phyloP scores from a whole-genome alignment of 2,888 invertebrate species.

The Eumacrocentrus americanus region DNA sequence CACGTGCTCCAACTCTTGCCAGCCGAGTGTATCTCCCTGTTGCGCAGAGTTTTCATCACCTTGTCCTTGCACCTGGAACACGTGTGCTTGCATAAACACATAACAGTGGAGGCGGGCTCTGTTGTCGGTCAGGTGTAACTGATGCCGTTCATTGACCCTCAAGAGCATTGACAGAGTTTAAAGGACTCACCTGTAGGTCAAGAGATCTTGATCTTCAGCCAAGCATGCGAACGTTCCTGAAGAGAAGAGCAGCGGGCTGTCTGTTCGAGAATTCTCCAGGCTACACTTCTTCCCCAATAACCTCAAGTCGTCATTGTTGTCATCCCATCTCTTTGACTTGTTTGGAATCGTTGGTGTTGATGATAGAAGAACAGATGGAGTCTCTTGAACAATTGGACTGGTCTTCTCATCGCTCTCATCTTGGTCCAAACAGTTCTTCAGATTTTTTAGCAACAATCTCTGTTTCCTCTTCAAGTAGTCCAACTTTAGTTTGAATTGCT shows the following conservation, averaged over 20 bases:
- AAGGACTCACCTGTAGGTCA: conserved; percentile 46
- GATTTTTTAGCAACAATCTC: conserved; percentile 58
- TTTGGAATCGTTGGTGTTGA: conserved; percentile 19
- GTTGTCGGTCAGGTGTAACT: too few relatives aligned
- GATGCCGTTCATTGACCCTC: not conserved
- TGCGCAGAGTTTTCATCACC: conserved; percentile 46
- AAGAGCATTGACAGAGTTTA: not conserved
- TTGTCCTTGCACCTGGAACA: conserved; percentile 48
- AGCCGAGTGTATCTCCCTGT: conserved; percentile 50
- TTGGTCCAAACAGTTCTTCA: conserved; percentile 59
- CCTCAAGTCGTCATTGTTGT: conserved; percentile 41
- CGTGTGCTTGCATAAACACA: not conserved
- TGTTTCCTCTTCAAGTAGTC: conserved; percentile 72
- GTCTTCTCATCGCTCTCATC: conserved; percentile 23
- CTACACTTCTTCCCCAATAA: conserved; percentile 55
- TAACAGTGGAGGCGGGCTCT: too few relatives aligned
- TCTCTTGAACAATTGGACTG: conserved; percentile 23
- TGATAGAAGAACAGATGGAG: conserved; percentile 14
- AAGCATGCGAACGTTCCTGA: conserved; percentile 51
- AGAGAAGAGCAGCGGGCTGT: conserved; percentile 49
- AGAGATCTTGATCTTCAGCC: conserved; percentile 52
- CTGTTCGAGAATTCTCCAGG: conserved; percentile 49
- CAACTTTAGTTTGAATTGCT: conserved; percentile 76
- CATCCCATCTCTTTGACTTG: conserved; percentile 34
- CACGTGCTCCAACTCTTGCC: conserved; percentile 48